These are phyloP conservation scores for Saccopteryx leptura DNA, from an alignment of 2,113 vertebrate genomes.

Conservation along the genomic window DNA sequence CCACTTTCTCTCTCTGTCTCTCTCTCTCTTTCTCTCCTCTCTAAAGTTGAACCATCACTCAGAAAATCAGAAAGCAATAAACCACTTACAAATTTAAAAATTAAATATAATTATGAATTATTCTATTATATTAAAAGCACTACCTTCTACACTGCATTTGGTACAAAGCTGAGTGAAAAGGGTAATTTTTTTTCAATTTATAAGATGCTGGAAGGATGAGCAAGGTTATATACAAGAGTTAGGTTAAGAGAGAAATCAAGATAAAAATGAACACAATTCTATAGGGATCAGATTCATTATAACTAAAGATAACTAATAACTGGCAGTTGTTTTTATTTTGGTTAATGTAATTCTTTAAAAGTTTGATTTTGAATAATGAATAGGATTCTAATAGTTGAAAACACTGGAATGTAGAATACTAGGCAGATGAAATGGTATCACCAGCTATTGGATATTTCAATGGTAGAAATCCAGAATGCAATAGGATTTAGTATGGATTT, in stretches of 20 bases:
- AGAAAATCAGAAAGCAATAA: not conserved
- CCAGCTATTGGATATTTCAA: not conserved
- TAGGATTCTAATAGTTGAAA: not conserved
- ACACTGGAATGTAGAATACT: not conserved
- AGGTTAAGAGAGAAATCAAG: not conserved
- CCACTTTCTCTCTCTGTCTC: no score
- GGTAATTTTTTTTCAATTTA: not conserved
- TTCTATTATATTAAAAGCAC: not conserved
- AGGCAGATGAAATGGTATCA: not conserved
- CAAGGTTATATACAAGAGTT: not conserved
- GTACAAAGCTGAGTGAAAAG: not conserved
- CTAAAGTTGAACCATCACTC: not conserved
- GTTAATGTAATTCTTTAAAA: not conserved
- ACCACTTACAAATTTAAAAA: not conserved
- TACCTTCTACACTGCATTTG: not conserved
- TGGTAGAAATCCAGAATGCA: not conserved
- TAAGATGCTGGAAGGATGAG: not conserved
- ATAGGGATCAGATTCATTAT: not conserved
- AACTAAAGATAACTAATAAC: not conserved
- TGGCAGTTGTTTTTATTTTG: not conserved
- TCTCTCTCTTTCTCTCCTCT: no score
- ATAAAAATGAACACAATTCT: not conserved
- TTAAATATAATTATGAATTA: not conserved
- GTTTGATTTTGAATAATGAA: constrained; percentile 23
- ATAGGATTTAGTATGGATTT: constrained; percentile 45